Percentiles rank a stretch among this genome's conserved stretches.
Evolutionary conservation across 92 coral and sea anemone species (phyloP).

Genomic region (Ricordea florida): DNA sequence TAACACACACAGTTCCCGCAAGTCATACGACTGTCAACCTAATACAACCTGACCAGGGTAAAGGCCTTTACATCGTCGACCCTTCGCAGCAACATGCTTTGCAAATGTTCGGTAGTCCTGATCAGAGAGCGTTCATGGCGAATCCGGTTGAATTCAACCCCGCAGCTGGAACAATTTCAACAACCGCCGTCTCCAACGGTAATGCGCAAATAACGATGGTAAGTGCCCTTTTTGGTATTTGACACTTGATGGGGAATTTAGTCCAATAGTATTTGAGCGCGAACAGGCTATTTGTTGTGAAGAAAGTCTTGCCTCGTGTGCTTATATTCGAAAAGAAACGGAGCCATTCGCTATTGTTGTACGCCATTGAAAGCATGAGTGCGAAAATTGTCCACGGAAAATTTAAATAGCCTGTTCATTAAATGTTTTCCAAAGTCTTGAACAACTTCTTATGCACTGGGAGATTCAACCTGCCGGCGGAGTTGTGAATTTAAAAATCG

Average conservation of each 20-base stretch:
- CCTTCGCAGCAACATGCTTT: slow-evolving; percentile 95
- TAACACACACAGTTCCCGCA: slow-evolving; percentile 93
- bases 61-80: slow-evolving; percentile 97
- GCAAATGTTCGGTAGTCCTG: slow-evolving; percentile 98
- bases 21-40: slow-evolving; percentile 92
- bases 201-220: slow-evolving; percentile 97
- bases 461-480: slow-evolving; percentile 82
- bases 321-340: slow-evolving; percentile 25
- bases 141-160: slow-evolving; percentile 96
- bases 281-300: slow-evolving; percentile 1
- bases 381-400: background rate
- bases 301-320: background rate
- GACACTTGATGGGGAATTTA: background rate
- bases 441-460: slow-evolving; percentile 59
- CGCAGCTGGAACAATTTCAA: slow-evolving; percentile 86
- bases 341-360: slow-evolving; percentile 1
- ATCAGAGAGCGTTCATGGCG: slow-evolving; percentile 93
- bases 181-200: slow-evolving; percentile 90
- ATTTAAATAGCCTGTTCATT: background rate
- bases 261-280: slow-evolving; percentile 27
- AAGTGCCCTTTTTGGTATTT: slow-evolving; percentile 36
- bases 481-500: slow-evolving; percentile 92
- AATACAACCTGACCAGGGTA: slow-evolving; percentile 94
- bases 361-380: background rate
- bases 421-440: slow-evolving; percentile 1